phyloP scores from a whole-genome alignment of 2,113 vertebrate genomes.

The Crotalus tigris region DNA sequence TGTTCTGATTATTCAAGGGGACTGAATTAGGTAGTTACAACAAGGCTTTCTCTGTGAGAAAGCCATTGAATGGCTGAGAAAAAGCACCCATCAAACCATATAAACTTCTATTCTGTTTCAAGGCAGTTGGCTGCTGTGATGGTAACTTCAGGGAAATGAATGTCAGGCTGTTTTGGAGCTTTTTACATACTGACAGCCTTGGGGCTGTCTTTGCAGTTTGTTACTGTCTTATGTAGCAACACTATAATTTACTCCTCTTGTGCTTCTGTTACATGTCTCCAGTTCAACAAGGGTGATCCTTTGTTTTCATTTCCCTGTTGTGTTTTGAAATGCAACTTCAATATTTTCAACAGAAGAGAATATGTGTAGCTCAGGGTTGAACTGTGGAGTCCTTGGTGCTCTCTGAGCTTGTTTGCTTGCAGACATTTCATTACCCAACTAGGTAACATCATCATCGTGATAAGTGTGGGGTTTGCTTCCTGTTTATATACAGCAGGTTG shows the following conservation, averaged over 20 bases:
- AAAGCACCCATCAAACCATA: neutral
- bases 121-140: neutral
- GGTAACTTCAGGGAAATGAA: constrained; percentile 3
- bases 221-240: neutral
- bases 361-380: neutral
- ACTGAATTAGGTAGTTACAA: neutral
- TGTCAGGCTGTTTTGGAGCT: neutral
- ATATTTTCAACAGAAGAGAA: neutral
- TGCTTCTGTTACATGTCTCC: neutral
- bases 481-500: neutral
- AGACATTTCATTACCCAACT: neutral
- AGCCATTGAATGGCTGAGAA: neutral
- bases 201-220: neutral
- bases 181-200: neutral
- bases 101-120: constrained; percentile 2
- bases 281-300: neutral
- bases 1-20: neutral
- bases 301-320: neutral
- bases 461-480: neutral
- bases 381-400: neutral
- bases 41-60: neutral
- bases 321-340: neutral
- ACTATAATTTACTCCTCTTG: neutral
- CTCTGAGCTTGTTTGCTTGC: neutral
- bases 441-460: neutral